Conservation (phyloP, 2,888 invertebrate genomes). For the Dolichopus griseipennis region DNA sequence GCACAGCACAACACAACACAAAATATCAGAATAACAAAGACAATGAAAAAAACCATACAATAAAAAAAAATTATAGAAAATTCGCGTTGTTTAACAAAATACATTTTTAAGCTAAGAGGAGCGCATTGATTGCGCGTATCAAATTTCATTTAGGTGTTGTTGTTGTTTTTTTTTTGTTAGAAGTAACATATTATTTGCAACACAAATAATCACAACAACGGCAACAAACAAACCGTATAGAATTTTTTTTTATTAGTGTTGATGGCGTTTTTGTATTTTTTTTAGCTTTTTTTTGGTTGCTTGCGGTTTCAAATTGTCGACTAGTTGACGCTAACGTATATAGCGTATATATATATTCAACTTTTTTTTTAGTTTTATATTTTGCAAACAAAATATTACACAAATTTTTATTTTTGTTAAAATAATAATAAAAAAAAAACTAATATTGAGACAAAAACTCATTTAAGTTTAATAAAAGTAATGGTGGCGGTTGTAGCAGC, state of each 20-base stretch:
- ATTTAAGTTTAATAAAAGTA: too few relatives aligned
- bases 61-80: not conserved
- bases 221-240: not conserved
- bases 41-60: too few relatives aligned
- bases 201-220: too few relatives aligned
- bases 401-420: too few relatives aligned
- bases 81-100: constrained; percentile 2
- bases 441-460: too few relatives aligned
- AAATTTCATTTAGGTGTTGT: not conserved
- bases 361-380: too few relatives aligned
- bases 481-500: too few relatives aligned
- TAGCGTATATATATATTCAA: not conserved
- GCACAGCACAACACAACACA: too few relatives aligned
- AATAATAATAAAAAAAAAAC: too few relatives aligned
- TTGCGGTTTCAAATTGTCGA: constrained; percentile 6
- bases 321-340: constrained; percentile 6
- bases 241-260: not conserved
- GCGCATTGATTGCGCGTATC: not conserved
- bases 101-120: constrained; percentile 4
- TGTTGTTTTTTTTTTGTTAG: not conserved
- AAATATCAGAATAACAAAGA: too few relatives aligned
- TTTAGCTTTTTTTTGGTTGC: not conserved
- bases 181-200: too few relatives aligned
- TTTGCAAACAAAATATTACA: not conserved
- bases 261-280: not conserved